Conservation (phyloP, 2,113 vertebrate species). For the Mustelus asterias region DNA sequence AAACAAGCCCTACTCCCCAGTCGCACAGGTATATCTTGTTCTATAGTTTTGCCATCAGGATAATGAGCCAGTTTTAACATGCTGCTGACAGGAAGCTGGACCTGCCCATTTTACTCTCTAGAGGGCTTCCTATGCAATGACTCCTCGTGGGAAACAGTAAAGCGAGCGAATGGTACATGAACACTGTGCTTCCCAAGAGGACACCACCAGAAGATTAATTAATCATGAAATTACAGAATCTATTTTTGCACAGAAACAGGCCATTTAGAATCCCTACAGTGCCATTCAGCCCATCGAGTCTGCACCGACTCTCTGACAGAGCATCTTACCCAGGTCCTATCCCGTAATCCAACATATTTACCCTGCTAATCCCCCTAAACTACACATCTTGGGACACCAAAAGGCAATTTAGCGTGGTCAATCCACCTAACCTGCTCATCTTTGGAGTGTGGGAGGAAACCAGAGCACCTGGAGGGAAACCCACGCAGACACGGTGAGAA, state of each 20-base stretch:
- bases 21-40: background rate
- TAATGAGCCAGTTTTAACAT: background rate
- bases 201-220: no score
- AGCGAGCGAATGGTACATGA: background rate
- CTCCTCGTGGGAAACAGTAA: background rate
- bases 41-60: background rate
- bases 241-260: background rate
- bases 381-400: no score
- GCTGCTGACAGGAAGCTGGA: background rate
- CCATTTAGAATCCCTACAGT: background rate
- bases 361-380: no score
- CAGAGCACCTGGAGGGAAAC: no score
- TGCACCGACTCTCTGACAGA: no score
- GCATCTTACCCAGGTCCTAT: no score
- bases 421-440: no score
- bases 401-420: no score
- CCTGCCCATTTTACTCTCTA: background rate
- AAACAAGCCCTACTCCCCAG: background rate
- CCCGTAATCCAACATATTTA: no score
- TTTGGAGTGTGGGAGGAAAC: no score
- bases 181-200: background rate
- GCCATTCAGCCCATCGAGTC: no score
- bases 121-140: background rate
- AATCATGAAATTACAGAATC: background rate
- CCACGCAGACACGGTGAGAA: no score